Evolutionary conservation across 2,113 vertebrate species (phyloP).

Genomic region (Phoenicopterus ruber): DNA sequence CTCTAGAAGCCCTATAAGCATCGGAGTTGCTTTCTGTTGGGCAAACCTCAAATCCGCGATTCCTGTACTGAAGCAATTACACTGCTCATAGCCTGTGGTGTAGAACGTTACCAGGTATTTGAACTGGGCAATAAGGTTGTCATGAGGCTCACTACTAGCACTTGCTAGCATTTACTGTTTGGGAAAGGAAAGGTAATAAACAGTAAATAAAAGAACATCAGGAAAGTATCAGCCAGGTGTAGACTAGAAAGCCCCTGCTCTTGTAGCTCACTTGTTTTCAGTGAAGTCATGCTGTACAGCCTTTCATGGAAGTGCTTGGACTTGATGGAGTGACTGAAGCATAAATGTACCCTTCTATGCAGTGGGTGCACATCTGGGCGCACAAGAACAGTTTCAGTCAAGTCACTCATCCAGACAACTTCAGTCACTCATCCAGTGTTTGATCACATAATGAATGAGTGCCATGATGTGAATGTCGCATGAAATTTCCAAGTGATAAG

Average conservation of each 20-base stretch:
- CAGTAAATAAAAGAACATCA: neutral
- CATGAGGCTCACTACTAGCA: neutral
- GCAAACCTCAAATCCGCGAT: neutral
- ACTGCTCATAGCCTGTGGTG: accelerated
- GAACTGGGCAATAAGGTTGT: neutral
- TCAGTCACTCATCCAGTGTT: accelerated
- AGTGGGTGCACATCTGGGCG: too few species aligned
- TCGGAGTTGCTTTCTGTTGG: neutral
- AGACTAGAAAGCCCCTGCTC: neutral
- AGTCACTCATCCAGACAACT: neutral
- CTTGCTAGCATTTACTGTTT: neutral
- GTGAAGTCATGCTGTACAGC: neutral
- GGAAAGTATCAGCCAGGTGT: neutral
- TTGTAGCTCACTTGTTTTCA: neutral
- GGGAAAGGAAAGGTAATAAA: neutral
- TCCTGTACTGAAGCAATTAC: neutral
- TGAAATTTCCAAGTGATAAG: neutral
- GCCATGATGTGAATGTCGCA: accelerated
- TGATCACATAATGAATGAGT: neutral
- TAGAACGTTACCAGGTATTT: neutral
- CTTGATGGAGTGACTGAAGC: neutral
- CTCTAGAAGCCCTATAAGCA: neutral
- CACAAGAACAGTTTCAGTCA: neutral
- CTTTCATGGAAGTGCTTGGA: neutral
- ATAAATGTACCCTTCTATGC: neutral